A percentile compares a stretch with the other conserved stretches of the same genome.
Evolutionary conservation across 2,888 invertebrate species (phyloP).

Genomic region (Patella ulyssiponensis): DNA sequence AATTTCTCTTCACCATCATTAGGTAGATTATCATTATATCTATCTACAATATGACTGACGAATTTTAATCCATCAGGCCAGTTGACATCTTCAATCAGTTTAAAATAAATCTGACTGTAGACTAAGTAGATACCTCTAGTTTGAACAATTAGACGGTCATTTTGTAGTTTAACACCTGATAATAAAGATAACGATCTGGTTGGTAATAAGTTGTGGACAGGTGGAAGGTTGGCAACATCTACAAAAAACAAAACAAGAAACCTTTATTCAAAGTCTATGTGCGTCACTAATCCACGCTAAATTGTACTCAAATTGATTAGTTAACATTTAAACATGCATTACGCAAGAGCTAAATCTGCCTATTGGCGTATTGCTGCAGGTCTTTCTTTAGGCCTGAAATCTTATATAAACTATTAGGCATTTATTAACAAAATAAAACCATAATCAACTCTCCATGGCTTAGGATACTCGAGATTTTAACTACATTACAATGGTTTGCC

Average conservation of each 20-base stretch:
- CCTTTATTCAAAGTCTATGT: no score
- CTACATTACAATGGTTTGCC: no score
- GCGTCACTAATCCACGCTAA: no score
- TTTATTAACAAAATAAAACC: no score
- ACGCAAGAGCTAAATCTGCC: no score
- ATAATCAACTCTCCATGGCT: no score
- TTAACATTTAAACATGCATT: no score
- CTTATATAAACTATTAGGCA: no score
- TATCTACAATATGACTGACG: not conserved
- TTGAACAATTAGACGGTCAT: not conserved
- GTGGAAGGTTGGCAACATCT: not conserved
- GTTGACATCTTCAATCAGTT: not conserved
- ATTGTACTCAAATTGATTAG: no score
- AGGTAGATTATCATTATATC: not conserved
- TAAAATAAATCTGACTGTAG: constrained; percentile 5
- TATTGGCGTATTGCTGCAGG: no score
- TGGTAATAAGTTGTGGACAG: not conserved
- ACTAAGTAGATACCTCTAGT: not conserved
- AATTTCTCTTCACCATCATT: not conserved
- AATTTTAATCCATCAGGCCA: not conserved
- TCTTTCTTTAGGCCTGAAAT: no score
- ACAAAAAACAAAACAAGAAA: not conserved
- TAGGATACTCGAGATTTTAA: no score
- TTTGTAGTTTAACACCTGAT: not conserved
- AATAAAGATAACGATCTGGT: not conserved